Conservation (phyloP, 1,140 invertebrate species). For the Drosophila oshimai region DNA sequence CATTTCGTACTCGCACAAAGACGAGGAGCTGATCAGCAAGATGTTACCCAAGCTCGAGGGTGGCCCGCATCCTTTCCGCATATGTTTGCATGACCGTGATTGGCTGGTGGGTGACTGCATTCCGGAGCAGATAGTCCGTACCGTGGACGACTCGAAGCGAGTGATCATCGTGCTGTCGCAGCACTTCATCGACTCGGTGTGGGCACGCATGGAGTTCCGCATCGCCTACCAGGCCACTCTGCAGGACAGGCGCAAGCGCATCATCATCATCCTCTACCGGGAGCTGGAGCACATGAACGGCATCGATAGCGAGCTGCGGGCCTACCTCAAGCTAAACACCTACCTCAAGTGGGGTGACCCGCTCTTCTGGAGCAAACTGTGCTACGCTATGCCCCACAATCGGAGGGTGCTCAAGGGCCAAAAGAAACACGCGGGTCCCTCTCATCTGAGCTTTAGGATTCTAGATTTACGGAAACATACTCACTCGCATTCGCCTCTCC, state of each 20-base stretch:
- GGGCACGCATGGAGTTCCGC: slow-evolving; percentile 93
- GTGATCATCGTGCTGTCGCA: slow-evolving; percentile 93
- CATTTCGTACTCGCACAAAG: slow-evolving; percentile 92
- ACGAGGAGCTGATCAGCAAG: slow-evolving; percentile 88
- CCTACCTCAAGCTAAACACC: slow-evolving; percentile 92
- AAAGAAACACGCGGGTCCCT: slow-evolving; percentile 68
- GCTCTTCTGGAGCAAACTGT: slow-evolving; percentile 93
- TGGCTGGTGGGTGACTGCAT: slow-evolving; percentile 91
- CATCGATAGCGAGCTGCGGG: slow-evolving; percentile 89
- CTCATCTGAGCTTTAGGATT: slow-evolving; percentile 28
- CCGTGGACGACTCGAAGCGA: slow-evolving; percentile 89
- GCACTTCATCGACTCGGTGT: slow-evolving; percentile 91
- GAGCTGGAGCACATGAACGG: slow-evolving; percentile 87
- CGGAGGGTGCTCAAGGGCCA: slow-evolving; percentile 63
- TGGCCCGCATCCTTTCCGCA: slow-evolving; percentile 84
- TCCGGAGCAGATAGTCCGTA: slow-evolving; percentile 89
- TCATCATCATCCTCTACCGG: slow-evolving; percentile 91
- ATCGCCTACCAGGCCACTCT: slow-evolving; percentile 90
- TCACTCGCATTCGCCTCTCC: background rate
- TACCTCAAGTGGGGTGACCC: slow-evolving; percentile 93
- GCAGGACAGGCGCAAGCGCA: slow-evolving; percentile 87
- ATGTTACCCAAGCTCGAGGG: slow-evolving; percentile 88
- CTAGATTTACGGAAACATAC: background rate
- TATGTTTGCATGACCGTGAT: slow-evolving; percentile 92
- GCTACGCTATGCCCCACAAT: slow-evolving; percentile 86